phyloP scores from a whole-genome alignment of 2,113 vertebrate genomes.

The Scortum barcoo region DNA sequence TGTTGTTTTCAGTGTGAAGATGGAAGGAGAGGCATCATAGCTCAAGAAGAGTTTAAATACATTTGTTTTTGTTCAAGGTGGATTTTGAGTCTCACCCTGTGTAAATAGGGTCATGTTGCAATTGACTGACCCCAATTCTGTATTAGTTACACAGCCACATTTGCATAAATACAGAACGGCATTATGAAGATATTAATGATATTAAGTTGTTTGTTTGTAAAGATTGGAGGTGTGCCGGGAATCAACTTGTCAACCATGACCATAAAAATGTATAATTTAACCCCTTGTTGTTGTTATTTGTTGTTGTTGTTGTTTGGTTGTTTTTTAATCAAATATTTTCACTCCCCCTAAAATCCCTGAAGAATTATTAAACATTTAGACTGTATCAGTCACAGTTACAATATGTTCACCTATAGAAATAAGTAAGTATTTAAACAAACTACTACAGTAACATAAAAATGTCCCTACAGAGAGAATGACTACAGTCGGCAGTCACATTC shows the following conservation, averaged over 20 bases:
- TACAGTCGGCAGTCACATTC: conserved; percentile 15
- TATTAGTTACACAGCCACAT: neutral
- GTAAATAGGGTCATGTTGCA: neutral
- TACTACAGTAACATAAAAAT: conserved; percentile 6
- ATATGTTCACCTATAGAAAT: neutral
- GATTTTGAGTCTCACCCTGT: neutral
- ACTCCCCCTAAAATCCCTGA: neutral
- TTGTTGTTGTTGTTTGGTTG: neutral
- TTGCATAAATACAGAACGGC: neutral
- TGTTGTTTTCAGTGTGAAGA: neutral
- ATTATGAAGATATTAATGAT: neutral
- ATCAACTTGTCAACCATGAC: neutral
- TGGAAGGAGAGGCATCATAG: neutral
- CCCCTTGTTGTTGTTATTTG: too few relatives aligned
- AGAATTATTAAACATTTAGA: neutral
- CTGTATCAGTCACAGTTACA: neutral
- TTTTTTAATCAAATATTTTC: neutral
- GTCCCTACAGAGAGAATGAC: conserved; percentile 6
- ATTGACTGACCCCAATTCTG: neutral
- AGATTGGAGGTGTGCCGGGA: neutral
- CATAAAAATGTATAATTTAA: neutral
- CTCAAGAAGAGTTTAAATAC: neutral
- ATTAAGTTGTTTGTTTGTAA: neutral
- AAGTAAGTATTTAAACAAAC: conserved; percentile 3
- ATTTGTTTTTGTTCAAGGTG: neutral